Evolutionary conservation across 2,797 vertebrate species (phyloP).

Genomic region (Melanotaenia nigrans): DNA sequence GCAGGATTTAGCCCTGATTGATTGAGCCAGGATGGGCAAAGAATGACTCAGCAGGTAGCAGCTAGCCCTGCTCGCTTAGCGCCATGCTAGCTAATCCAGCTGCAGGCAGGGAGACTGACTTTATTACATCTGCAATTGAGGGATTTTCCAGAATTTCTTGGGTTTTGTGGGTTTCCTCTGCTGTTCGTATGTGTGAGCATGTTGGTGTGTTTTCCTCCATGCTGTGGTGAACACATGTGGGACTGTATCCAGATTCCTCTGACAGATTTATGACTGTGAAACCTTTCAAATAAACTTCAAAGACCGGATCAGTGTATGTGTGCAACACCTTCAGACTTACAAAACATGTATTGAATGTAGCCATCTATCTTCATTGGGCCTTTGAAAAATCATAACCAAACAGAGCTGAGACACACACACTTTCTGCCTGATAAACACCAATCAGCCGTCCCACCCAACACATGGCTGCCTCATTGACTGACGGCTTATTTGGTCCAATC

Average conservation of each 20-base stretch:
- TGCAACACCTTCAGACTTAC: slow-evolving; percentile 37
- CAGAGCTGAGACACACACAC: slow-evolving; percentile 14
- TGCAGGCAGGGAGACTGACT: slow-evolving; percentile 51
- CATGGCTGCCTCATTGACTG: slow-evolving; percentile 53
- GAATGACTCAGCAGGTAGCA: slow-evolving; percentile 75
- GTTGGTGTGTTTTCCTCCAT: slow-evolving; percentile 57
- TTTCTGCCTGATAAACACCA: neutral
- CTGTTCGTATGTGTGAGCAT: slow-evolving; percentile 38
- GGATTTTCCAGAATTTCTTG: slow-evolving; percentile 55
- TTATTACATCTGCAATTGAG: slow-evolving; percentile 52
- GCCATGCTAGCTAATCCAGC: slow-evolving; percentile 63
- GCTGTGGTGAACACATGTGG: slow-evolving; percentile 52
- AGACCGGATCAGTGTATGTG: slow-evolving; percentile 8
- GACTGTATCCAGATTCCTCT: slow-evolving; percentile 32
- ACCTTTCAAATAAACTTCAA: slow-evolving; percentile 8
- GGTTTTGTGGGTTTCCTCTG: slow-evolving; percentile 56
- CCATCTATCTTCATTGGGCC: slow-evolving; percentile 52
- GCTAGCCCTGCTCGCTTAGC: slow-evolving; percentile 56
- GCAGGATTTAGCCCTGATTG: slow-evolving; percentile 70
- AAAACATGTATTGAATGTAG: slow-evolving; percentile 54
- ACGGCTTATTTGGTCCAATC: slow-evolving; percentile 71
- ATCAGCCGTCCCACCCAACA: slow-evolving; percentile 32
- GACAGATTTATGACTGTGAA: slow-evolving; percentile 61
- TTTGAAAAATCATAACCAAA: slow-evolving; percentile 30
- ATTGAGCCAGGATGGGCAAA: slow-evolving; percentile 58